Evolutionary conservation across 2,113 vertebrate species (phyloP), one percentile per base, ranked within the genome.

Genomic region (Uropsilus gracilis): DNA sequence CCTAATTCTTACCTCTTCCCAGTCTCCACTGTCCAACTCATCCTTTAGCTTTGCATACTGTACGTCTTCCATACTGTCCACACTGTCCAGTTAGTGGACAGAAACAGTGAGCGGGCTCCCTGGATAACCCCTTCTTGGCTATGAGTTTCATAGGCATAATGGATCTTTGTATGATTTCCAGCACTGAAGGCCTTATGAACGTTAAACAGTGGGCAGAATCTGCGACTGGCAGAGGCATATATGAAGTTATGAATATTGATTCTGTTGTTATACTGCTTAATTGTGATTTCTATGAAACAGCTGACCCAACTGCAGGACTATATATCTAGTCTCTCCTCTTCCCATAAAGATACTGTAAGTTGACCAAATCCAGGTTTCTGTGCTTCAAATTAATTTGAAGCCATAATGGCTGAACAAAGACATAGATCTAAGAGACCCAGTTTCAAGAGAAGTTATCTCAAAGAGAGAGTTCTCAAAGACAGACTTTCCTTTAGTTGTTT

Each of bases 321-420:
- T 30, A 32, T 75, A 64, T 84, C 32, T 80, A 10, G 9, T 57
- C 24, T 94, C 20, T 14, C 12, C 69, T 83, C 68, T 39, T 72
- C 24, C 9, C 32, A 4, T 30, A 48, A 82, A 55, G 46, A 48
- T n/a, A 30, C 2, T 42, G 20, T 42, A 42, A 44, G 39, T 69
- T 42, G 32, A 22, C 11, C 14, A 46, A 42, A n/a, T 64, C 3
- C 11, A 50, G 34, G 55, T 37, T 53, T 75, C 71, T 64, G 1
- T 39, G 66, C 13, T 89, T 69, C 20, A 44, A 37, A 26, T 37
- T 13, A 46, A 75, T 66, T 64, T 75, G 69, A 96, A 86, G 55
- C 39, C 13, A 34, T 34, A 37, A 16, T 32, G 44, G 34, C 10
- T 66, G 0, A 11, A 3, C 10, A 61, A 32, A 77, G 42, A 14